Percentiles rank a stretch among this genome's conserved stretches.
Conservation (phyloP, 1,140 invertebrate genomes). For the Protaetia brevitarsis region DNA sequence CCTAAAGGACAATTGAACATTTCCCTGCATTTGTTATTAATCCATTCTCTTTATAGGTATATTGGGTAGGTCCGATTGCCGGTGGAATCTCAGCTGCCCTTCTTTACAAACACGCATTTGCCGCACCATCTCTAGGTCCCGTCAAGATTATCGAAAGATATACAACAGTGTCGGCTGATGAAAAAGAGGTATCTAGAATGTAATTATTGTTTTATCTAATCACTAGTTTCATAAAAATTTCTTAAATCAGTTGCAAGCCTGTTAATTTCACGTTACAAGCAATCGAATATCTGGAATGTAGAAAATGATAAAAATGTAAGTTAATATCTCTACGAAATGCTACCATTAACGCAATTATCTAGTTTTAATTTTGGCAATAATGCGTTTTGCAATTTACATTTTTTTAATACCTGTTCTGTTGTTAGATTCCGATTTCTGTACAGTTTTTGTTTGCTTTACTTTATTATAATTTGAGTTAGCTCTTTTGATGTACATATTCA, state of each 20-base stretch:
- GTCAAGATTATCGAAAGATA: constrained; percentile 52
- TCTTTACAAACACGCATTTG: constrained; percentile 71
- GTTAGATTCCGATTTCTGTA: too few relatives aligned
- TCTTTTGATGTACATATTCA: not conserved
- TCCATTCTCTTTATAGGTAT: constrained; percentile 64
- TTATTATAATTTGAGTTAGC: not conserved
- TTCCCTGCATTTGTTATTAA: too few relatives aligned
- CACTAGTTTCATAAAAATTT: not conserved
- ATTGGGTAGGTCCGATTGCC: constrained; percentile 82
- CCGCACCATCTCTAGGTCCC: constrained; percentile 52
- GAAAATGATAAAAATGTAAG: constrained; percentile 22
- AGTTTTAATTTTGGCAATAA: not conserved
- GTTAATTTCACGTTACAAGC: constrained; percentile 18
- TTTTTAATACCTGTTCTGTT: not conserved
- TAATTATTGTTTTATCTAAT: not conserved
- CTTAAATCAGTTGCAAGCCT: not conserved
- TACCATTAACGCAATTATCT: not conserved
- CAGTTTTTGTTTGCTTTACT: too few relatives aligned
- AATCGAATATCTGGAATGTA: constrained; percentile 18
- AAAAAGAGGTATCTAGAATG: constrained; percentile 60
- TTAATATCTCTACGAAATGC: not conserved
- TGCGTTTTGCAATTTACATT: not conserved
- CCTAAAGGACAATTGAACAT: not conserved
- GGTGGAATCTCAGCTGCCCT: constrained; percentile 75
- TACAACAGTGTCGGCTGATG: constrained; percentile 58